These are phyloP conservation scores for Anaspis maculata DNA, from an alignment of 2,888 invertebrate genomes.

Conservation along the genomic window DNA sequence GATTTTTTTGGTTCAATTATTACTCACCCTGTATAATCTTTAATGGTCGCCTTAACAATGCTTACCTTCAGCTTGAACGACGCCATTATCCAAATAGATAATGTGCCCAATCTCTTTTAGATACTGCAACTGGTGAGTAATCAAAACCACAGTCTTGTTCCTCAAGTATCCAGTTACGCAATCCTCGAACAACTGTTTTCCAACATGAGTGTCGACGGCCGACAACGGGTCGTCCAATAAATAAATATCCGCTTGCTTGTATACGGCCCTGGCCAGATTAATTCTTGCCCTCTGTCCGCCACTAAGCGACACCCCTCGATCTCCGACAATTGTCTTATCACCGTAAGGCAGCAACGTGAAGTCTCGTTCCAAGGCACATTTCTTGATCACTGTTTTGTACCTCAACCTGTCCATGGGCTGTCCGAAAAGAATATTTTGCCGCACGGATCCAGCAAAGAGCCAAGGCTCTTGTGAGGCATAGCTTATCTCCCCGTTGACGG, in stretches of 20 bases:
- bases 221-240: slow-evolving; percentile 85
- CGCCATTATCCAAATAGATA: slow-evolving; percentile 51
- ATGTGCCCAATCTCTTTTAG: slow-evolving; percentile 53
- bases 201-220: slow-evolving; percentile 89
- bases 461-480: slow-evolving; percentile 87
- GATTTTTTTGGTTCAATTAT: too few species aligned
- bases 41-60: too few species aligned
- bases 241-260: slow-evolving; percentile 79
- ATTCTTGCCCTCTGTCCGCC: slow-evolving; percentile 86
- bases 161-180: slow-evolving; percentile 60
- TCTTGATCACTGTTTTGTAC: slow-evolving; percentile 59
- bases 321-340: slow-evolving; percentile 78
- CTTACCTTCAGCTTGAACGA: slow-evolving; percentile 54
- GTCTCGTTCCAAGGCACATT: slow-evolving; percentile 66
- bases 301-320: slow-evolving; percentile 67
- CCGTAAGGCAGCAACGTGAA: slow-evolving; percentile 70
- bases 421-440: slow-evolving; percentile 91
- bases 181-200: slow-evolving; percentile 79
- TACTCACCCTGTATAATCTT: too few species aligned
- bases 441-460: slow-evolving; percentile 73
- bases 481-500: slow-evolving; percentile 60
- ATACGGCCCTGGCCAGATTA: slow-evolving; percentile 79
- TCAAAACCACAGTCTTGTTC: slow-evolving; percentile 64
- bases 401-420: slow-evolving; percentile 56
- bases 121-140: slow-evolving; percentile 70